Base-by-base conservation (phyloP, 1,140 invertebrate species). In the Ditylenchus dipsaci region DNA sequence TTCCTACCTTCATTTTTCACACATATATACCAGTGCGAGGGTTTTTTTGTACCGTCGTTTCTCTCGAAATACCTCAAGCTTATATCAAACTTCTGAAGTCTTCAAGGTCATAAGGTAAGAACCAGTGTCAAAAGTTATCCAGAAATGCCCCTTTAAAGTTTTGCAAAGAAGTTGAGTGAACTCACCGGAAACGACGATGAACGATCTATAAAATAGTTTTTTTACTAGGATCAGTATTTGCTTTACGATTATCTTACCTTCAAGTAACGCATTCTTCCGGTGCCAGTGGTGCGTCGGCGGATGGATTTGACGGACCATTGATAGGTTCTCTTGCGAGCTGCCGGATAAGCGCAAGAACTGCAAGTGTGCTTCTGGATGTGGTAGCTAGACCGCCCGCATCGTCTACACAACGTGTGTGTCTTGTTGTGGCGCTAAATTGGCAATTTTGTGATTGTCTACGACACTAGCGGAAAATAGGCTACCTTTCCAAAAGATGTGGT, bases 261-360 rank as follows among this genome's bases (percentile, higher is more conserved):
- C 49, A 99, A 85, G 83, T 96, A 88, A 82, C 93, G 89, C 88
- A 95, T 91, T 76, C 95, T 89, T 70, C 95, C 95, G 84, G 95
- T 97, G 78, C 95, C 95, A 83, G 95, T 97, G 79, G 95, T 97
- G 89, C 93, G 95, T 89, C 95, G 93, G 86, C 94, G 90, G 85
- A 94, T 94, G 68, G 93, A 93, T 84, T 99, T 99, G 53, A 91
- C 88, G 73, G 91, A 94, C 95, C 95, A 98, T 85, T 97, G 96
- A 86, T 94, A 97, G 69, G 91, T 91, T 79, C 95, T 88, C 84
- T 94, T 89, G 85, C 92, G 93, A 67, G 90, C 89, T 69, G 88
- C 88, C 27, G 95, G 95, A 82, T 97, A 98, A 71, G 93, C 95
- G 87, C 95, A 99, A 82, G 95, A 91, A 43, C 95, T 90, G 87